Evolutionary conservation across 2,113 vertebrate genomes (phyloP).

Genomic region (Colius striatus): DNA sequence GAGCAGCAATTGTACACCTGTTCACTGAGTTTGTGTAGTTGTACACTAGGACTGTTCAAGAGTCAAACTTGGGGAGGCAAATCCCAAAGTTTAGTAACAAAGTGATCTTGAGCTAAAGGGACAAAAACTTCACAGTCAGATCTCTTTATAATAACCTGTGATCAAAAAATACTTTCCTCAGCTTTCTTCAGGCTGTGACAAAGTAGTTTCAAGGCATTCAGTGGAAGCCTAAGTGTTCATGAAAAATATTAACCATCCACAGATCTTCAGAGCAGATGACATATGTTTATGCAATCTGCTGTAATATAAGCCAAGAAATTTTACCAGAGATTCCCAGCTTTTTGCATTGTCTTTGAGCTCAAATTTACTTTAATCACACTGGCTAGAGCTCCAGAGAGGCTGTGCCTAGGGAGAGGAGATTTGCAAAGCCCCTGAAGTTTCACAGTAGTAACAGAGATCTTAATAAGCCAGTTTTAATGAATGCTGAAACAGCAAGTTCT

Average conservation of each 20-base stretch:
- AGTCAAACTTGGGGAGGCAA: not conserved
- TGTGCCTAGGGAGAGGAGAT: not conserved
- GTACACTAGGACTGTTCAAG: not conserved
- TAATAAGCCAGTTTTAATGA: not conserved
- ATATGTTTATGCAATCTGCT: not conserved
- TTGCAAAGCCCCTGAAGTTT: not conserved
- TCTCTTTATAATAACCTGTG: not conserved
- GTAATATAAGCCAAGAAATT: not conserved
- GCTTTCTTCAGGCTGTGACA: not conserved
- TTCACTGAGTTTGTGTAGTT: not conserved
- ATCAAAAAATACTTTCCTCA: not conserved
- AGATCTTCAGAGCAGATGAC: not conserved
- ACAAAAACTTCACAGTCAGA: not conserved
- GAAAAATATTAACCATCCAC: not conserved
- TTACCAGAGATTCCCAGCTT: not conserved
- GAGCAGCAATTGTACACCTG: not conserved
- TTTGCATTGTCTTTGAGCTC: not conserved
- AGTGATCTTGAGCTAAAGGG: not conserved
- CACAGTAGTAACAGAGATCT: not conserved
- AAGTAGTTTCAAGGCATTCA: not conserved
- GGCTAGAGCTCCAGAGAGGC: not conserved
- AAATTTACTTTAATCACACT: not conserved
- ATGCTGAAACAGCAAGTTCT: not conserved
- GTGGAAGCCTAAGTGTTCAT: not conserved
- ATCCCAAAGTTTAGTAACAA: not conserved